Base-by-base conservation (phyloP, 2,888 invertebrate genomes). In the Diaperis boleti region DNA sequence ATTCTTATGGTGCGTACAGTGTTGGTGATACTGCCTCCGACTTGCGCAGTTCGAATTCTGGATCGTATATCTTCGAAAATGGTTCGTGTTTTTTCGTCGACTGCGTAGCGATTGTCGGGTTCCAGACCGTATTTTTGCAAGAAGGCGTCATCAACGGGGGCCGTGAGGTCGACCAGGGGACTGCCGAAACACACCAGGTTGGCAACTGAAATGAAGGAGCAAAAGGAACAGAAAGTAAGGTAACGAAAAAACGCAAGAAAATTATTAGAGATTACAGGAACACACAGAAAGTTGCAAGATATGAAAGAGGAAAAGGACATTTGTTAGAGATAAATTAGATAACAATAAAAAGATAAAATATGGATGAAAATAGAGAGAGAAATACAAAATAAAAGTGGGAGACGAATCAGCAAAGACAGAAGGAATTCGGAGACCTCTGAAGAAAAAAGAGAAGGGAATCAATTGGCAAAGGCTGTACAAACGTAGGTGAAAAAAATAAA, bases 21-120 rank as follows among this genome's bases (percentile, higher is more conserved):
- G 18, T 73, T 74, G 26, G 72, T 66, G 3, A 73, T 68, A 41
- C 72, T 72, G 7, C 74, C 75, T 3, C 75, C 75, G 5, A 66
- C 52, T 47, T 62, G 60, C n/a, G 63, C 33, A 4, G 55, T 62
- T 2, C 65, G n/a, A n/a, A n/a, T 66, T 8, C 57, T 26, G 10
- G 35, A 3, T 4, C 54, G 11, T 2, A 72, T 20, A 3, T 69
- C 68, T 1, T 59, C 41, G 44, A 74, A 74, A 13, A 74, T 55
- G 6, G 26, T 26, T 39, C 49, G 44, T 15, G 55, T 44, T 1
- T 35, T 35, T 4, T 63, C 64, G 5, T 33, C 50, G 5, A 60
- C 60, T 0, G 55, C 37, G 33, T 64, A 54, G 1, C 73, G 69
- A 13, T 65, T 60, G 59, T 75, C 71, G 0, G 65, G 60, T 45